A percentile compares a stretch with the other conserved stretches of the same genome.
phyloP scores from a whole-genome alignment of 2,888 invertebrate species.

The Anthoptus insignis region DNA sequence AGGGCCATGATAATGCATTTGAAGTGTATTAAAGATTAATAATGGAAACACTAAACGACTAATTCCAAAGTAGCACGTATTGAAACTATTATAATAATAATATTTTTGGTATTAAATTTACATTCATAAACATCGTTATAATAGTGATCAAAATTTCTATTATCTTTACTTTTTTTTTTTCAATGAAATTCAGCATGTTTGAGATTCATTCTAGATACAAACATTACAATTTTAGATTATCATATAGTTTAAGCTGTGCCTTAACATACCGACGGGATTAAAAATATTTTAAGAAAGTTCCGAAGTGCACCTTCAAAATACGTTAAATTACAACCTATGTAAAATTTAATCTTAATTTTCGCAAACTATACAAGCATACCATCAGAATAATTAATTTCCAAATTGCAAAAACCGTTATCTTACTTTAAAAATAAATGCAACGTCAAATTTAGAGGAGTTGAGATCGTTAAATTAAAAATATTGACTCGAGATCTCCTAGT shows the following conservation, averaged over 20 bases:
- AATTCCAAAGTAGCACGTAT: constrained; percentile 30
- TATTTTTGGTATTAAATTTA: constrained; percentile 49
- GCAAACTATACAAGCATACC: constrained; percentile 53
- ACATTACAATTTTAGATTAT: constrained; percentile 60
- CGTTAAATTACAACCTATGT: constrained; percentile 72
- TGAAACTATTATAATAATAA: constrained; percentile 39
- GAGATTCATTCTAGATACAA: constrained; percentile 67
- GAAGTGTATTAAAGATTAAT: constrained; percentile 16
- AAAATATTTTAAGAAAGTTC: constrained; percentile 71
- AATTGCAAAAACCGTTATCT: constrained; percentile 24
- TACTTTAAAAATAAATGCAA: constrained; percentile 76
- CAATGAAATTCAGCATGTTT: constrained; percentile 63
- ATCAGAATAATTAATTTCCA: constrained; percentile 8
- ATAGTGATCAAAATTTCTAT: constrained; percentile 64
- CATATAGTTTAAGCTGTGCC: constrained; percentile 70
- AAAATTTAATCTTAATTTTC: constrained; percentile 67
- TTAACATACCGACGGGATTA: constrained; percentile 72
- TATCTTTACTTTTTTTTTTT: constrained; percentile 58
- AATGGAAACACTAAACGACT: constrained; percentile 28
- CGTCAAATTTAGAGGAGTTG: constrained; percentile 66
- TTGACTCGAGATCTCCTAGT: constrained; percentile 75
- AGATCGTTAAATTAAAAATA: constrained; percentile 73
- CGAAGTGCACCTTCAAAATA: constrained; percentile 66
- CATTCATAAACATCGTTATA: constrained; percentile 61
- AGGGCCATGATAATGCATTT: constrained; percentile 8